Evolutionary conservation across 2,113 vertebrate species (phyloP).

Genomic region (Callocephalon fimbriatum): DNA sequence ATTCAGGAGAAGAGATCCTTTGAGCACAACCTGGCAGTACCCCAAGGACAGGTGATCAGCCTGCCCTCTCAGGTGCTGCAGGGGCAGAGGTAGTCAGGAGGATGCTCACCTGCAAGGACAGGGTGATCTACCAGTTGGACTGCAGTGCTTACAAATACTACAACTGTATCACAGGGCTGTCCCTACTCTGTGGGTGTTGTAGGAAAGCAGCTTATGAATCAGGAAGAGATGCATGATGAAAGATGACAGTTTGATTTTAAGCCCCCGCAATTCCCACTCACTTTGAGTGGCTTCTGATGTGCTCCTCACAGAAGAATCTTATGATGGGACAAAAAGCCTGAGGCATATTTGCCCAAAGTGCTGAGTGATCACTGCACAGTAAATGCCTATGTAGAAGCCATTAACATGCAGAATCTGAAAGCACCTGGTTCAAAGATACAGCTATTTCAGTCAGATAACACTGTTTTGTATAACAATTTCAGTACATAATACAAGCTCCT

Average conservation of each 20-base stretch:
- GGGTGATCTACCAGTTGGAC: neutral
- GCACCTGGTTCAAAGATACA: neutral
- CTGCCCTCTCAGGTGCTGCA: neutral
- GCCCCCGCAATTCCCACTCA: neutral
- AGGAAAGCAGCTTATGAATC: neutral
- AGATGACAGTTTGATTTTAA: neutral
- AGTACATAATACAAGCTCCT: neutral
- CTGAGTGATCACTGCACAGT: neutral
- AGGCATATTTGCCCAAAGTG: neutral
- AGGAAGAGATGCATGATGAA: neutral
- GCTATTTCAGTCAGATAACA: neutral
- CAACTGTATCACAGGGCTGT: neutral
- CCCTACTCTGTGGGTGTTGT: neutral
- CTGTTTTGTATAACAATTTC: neutral
- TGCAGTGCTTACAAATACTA: neutral
- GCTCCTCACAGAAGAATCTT: neutral
- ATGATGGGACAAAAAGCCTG: neutral
- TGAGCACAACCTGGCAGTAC: fast-evolving
- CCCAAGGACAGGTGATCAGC: neutral
- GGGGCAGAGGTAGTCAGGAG: neutral
- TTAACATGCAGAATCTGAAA: neutral
- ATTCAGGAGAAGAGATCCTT: neutral
- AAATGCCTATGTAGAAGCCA: neutral
- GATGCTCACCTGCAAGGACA: neutral
- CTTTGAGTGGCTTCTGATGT: neutral